Evolutionary conservation across 2,888 invertebrate genomes (phyloP).

Genomic region (Lithophane socia): DNA sequence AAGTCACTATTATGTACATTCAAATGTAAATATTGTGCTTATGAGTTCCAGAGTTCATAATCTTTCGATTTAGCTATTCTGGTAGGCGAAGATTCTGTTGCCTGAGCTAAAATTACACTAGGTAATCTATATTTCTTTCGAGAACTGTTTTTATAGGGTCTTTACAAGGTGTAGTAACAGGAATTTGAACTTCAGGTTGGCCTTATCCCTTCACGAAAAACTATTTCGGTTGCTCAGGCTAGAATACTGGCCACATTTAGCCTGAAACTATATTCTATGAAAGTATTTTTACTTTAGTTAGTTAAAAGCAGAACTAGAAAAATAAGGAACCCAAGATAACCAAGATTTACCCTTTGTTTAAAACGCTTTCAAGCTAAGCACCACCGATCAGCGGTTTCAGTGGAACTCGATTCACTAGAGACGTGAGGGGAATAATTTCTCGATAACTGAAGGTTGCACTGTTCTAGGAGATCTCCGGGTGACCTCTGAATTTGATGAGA

Average conservation of each 20-base stretch:
- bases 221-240: not conserved
- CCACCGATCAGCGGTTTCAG: conserved; percentile 26
- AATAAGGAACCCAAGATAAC: conserved; percentile 1
- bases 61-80: not conserved
- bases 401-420: conserved; percentile 19
- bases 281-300: not conserved
- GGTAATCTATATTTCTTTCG: not conserved
- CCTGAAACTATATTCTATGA: not conserved
- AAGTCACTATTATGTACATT: not conserved
- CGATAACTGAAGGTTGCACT: conserved; percentile 29
- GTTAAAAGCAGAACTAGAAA: conserved; percentile 6
- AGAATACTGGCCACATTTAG: not conserved
- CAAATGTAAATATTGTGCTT: not conserved
- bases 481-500: conserved; percentile 32
- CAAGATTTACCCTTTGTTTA: conserved; percentile 26
- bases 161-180: not conserved
- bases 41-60: not conserved
- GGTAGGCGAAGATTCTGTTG: not conserved
- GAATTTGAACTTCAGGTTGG: not conserved
- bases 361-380: conserved; percentile 25
- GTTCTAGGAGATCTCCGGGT: not conserved
- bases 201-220: not conserved
- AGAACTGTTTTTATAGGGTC: not conserved
- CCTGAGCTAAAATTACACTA: not conserved
- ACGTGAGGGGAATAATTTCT: conserved; percentile 47